phyloP scores from a whole-genome alignment of 2,888 invertebrate species.

The Acrobasis suavella region DNA sequence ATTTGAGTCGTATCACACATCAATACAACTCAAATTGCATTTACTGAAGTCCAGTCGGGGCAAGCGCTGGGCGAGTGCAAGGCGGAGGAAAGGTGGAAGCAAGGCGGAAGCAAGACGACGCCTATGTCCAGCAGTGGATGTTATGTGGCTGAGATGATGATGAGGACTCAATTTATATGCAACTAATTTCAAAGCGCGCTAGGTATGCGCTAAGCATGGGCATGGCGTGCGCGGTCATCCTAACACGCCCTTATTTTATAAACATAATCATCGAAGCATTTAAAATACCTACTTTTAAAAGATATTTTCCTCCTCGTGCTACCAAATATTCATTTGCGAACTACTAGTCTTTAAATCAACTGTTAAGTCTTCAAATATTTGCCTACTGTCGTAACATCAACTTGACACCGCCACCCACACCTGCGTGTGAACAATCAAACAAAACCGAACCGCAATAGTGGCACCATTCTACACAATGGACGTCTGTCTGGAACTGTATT shows the following conservation, averaged over 20 bases:
- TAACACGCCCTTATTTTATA: neutral
- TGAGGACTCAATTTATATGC: too few relatives aligned
- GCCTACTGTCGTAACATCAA: constrained; percentile 24
- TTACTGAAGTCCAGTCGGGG: too few relatives aligned
- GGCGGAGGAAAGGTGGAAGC: too few relatives aligned
- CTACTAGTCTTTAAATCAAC: constrained; percentile 28
- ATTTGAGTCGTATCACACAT: too few relatives aligned
- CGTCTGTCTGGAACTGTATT: constrained; percentile 24
- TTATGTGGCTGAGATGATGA: too few relatives aligned
- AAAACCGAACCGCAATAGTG: constrained; percentile 24
- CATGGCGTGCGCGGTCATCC: too few relatives aligned
- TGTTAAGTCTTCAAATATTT: constrained; percentile 30
- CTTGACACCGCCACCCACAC: constrained; percentile 29
- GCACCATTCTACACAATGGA: constrained; percentile 15
- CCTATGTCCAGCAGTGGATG: too few relatives aligned
- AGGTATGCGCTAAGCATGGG: too few relatives aligned
- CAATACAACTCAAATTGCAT: too few relatives aligned
- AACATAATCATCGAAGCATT: neutral
- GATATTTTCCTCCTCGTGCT: neutral
- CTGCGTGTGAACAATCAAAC: constrained; percentile 32
- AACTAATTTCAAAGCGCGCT: too few relatives aligned
- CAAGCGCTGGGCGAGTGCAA: too few relatives aligned
- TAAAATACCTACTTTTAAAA: neutral
- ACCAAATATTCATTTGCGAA: constrained; percentile 29
- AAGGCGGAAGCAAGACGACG: too few relatives aligned